Evolutionary conservation across 64 coral and sea anemone genomes (phyloP).

Genomic region (Montipora cactus): DNA sequence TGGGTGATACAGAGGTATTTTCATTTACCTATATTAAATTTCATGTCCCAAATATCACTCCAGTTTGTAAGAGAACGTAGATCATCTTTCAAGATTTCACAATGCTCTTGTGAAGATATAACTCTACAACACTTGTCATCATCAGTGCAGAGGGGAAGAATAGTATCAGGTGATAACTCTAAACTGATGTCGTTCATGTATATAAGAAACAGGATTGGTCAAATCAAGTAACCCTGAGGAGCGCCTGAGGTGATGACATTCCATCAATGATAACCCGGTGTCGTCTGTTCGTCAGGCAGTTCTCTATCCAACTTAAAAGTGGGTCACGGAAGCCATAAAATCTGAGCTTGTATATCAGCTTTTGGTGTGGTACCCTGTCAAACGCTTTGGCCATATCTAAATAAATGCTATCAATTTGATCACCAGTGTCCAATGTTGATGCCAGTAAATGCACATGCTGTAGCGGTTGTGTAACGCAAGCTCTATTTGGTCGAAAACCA

Average conservation of each 20-base stretch:
- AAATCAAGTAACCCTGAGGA: constrained; percentile 9
- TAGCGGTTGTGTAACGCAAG: too few species aligned
- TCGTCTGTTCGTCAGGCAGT: not conserved
- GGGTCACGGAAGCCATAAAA: not conserved
- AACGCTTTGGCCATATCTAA: not conserved
- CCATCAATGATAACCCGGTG: not conserved
- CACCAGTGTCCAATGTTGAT: not conserved
- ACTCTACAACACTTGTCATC: not conserved
- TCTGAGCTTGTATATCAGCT: not conserved
- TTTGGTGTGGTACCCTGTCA: not conserved
- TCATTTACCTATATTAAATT: not conserved
- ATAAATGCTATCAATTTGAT: not conserved
- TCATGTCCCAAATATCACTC: not conserved
- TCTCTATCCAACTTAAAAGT: not conserved
- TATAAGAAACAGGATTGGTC: constrained; percentile 14
- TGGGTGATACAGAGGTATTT: not conserved
- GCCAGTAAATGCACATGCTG: not conserved
- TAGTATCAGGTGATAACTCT: not conserved
- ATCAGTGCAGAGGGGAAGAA: constrained; percentile 5
- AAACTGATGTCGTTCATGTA: not conserved
- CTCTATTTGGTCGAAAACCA: too few species aligned
- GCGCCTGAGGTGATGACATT: not conserved
- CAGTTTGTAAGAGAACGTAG: not conserved
- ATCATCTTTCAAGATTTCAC: not conserved
- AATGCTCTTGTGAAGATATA: not conserved